Evolutionary conservation across 2,888 invertebrate species (phyloP), one percentile per base, ranked within the genome.

Genomic region (Drosophila fulvimacula): DNA sequence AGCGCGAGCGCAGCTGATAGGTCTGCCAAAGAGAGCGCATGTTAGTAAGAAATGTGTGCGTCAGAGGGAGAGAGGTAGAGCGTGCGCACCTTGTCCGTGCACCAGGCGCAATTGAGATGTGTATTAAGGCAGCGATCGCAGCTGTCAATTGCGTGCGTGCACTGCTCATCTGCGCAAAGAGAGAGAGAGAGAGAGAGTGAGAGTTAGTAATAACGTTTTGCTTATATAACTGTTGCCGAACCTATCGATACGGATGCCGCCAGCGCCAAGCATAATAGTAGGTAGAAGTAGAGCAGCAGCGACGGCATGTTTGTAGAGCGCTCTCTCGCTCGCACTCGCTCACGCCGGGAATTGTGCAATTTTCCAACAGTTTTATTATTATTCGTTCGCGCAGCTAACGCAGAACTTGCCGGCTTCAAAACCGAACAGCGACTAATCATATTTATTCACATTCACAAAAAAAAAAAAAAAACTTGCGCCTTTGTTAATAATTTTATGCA

Each of bases 51-150:
- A 19, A n/a, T n/a, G n/a, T n/a, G 21, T 1, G 9, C 5, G 7
- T 30, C 6, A 49, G 4, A 34, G 21, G 5, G 41, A 10, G 49
- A 10, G 48, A n/a, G 39, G 6, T 53, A 17, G 19, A 3, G 21
- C 6, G 21, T 32, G 55, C 63, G 71, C 67, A 92, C 92, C 84
- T 90, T 90, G 78, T 92, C 92, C 41, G 92, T 90, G 73, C 92
- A 93, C 92, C 92, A 93, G 55, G 92, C 83, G 73, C 92, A 92
- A 6, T 80, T 75, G 36, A 88, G 70, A 64, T 91, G 81, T 1
- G 90, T 85, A 48, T 38, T 56, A 0, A 76, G 64, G 56, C 76
- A 77, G 30, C 82, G 88, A 64, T 91, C 88, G 62, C 92, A 92
- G 44, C 78, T 90, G 41, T 91, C 91, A 52, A 73, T 62, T 1